These are phyloP conservation scores for Coelopa pilipes DNA, from an alignment of 2,888 invertebrate genomes.

Conservation along the genomic window DNA sequence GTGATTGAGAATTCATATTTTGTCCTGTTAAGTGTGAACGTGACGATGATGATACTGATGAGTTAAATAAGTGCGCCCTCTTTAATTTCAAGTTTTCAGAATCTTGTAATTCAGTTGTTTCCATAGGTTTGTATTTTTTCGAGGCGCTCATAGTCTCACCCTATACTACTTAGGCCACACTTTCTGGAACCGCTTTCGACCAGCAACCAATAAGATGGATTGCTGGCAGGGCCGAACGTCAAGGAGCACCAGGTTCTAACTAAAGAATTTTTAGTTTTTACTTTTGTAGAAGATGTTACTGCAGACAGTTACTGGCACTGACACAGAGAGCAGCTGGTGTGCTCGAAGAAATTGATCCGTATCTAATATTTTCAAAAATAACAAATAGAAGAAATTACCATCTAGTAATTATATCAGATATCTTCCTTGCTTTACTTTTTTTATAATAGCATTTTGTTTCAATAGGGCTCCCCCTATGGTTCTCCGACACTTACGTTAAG, in stretches of 20 bases:
- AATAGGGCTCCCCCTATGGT: background rate
- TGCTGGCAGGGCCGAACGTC: constrained; percentile 10
- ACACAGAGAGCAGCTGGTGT: background rate
- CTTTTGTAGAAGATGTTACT: background rate
- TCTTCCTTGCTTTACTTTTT: constrained; percentile 4
- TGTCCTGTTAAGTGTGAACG: constrained; percentile 46
- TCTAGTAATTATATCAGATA: too few relatives aligned
- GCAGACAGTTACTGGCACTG: background rate
- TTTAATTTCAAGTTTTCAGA: constrained; percentile 56
- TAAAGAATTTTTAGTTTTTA: background rate
- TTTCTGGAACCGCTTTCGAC: background rate
- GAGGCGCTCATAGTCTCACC: constrained; percentile 64
- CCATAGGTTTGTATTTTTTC: constrained; percentile 65
- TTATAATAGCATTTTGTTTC: constrained; percentile 18
- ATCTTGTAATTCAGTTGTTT: constrained; percentile 62
- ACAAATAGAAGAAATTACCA: too few relatives aligned
- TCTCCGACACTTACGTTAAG: constrained; percentile 14
- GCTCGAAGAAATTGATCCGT: background rate
- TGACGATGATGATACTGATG: constrained; percentile 42
- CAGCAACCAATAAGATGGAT: background rate
- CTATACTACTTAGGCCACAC: background rate
- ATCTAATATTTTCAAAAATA: too few relatives aligned
- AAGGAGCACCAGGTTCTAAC: background rate
- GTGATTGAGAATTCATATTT: constrained; percentile 47
- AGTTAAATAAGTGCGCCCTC: constrained; percentile 50